Conservation (phyloP, 2,113 vertebrate genomes). For the Pitta sordida region DNA sequence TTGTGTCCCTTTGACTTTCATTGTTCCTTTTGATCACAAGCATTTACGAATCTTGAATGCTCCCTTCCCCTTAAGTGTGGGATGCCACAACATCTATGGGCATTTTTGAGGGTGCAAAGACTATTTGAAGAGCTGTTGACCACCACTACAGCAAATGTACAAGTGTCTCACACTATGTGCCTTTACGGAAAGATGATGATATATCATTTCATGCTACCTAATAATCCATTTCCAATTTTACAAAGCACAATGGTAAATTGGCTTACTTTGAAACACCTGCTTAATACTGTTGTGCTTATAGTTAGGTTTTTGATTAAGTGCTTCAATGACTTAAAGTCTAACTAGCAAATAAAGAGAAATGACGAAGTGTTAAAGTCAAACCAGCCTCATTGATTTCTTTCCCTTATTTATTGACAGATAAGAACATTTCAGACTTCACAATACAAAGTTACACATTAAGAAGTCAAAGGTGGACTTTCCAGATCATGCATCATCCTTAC, state of each 20-base stretch:
- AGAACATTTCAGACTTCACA: not conserved
- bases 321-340: not conserved
- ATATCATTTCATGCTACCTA: not conserved
- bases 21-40: not conserved
- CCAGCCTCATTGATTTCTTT: not conserved
- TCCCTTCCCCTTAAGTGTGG: not conserved
- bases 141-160: not conserved
- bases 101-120: not conserved
- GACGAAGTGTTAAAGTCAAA: not conserved
- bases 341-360: not conserved
- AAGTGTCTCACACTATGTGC: not conserved
- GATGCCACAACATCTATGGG: fast-evolving
- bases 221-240: not conserved
- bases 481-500: not conserved
- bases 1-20: not conserved
- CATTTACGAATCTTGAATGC: not conserved
- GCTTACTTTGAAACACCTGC: not conserved
- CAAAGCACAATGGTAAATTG: not conserved
- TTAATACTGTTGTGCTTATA: not conserved
- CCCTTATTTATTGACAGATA: not conserved
- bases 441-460: not conserved
- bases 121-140: not conserved
- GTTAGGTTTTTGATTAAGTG: not conserved
- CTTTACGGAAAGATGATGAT: not conserved
- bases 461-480: constrained; percentile 26